phyloP scores from a whole-genome alignment of 1,140 invertebrate species.

The Diprion similis region DNA sequence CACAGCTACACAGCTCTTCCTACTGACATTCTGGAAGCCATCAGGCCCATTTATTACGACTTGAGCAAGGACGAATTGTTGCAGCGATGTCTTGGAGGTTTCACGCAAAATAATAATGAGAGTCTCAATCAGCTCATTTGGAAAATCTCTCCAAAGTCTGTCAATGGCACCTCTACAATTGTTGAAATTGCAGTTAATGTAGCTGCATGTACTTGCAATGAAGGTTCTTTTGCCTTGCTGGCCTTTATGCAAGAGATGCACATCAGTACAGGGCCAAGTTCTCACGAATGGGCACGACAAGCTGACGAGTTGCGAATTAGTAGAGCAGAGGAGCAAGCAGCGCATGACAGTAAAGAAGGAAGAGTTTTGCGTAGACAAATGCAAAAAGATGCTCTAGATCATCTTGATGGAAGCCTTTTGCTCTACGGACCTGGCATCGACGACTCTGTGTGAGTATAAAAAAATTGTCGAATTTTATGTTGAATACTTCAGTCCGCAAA shows the following conservation, averaged over 20 bases:
- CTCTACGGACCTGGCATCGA: slow-evolving; percentile 18
- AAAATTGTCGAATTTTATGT: slow-evolving; percentile 4
- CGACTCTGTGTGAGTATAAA: slow-evolving; percentile 10
- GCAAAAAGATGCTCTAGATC: slow-evolving; percentile 21
- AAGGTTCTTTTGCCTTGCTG: slow-evolving; percentile 33
- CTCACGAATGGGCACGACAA: not conserved
- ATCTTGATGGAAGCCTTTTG: slow-evolving; percentile 12
- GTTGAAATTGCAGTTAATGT: slow-evolving; percentile 22
- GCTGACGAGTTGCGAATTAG: not conserved
- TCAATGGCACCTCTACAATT: slow-evolving; percentile 12
- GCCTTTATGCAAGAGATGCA: slow-evolving; percentile 29
- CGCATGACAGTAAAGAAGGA: slow-evolving; percentile 15
- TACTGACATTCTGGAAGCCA: slow-evolving; percentile 24
- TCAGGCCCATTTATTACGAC: slow-evolving; percentile 36
- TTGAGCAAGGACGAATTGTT: slow-evolving; percentile 29
- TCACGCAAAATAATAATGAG: slow-evolving; percentile 26
- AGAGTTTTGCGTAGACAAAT: slow-evolving; percentile 14
- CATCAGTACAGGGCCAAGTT: slow-evolving; percentile 13
- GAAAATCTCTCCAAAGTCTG: slow-evolving; percentile 6
- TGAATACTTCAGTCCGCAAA: not conserved
- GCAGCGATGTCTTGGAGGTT: slow-evolving; percentile 28
- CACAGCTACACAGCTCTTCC: not conserved
- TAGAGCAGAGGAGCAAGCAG: slow-evolving; percentile 7
- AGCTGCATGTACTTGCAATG: slow-evolving; percentile 29
- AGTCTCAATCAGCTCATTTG: slow-evolving; percentile 11